Percentiles rank a stretch among this genome's conserved stretches.
phyloP scores from a whole-genome alignment of 2,113 vertebrate genomes.

The Tonatia bakeri region DNA sequence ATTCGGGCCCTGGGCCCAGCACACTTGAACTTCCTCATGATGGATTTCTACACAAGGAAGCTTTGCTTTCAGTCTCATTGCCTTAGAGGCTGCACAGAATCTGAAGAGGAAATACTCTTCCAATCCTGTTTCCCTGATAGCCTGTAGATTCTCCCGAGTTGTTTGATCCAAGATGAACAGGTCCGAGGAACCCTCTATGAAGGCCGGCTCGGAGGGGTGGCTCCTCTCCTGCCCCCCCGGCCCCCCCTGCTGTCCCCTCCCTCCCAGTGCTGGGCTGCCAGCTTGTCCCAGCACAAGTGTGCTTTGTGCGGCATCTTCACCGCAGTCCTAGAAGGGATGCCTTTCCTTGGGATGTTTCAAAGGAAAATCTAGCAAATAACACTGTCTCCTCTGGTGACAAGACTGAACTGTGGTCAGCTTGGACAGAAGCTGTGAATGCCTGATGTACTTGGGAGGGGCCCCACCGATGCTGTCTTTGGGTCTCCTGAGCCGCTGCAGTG shows the following conservation, averaged over 20 bases:
- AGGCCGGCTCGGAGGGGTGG: neutral
- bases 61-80: neutral
- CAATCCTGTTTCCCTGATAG: neutral
- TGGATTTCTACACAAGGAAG: slow-evolving; percentile 23
- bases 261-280: neutral
- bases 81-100: neutral
- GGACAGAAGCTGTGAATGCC: neutral
- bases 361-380: neutral
- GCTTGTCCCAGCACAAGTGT: slow-evolving; percentile 61
- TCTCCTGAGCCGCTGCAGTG: slow-evolving; percentile 11
- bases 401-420: neutral
- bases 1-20: too few relatives aligned
- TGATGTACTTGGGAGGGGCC: neutral
- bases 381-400: neutral
- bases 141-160: fast-evolving
- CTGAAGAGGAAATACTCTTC: neutral
- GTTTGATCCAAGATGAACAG: neutral
- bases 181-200: slow-evolving; percentile 37
- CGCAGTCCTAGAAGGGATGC: neutral
- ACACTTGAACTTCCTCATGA: neutral
- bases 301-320: slow-evolving; percentile 55
- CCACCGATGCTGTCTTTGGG: neutral
- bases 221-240: neutral
- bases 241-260: neutral
- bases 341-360: slow-evolving; percentile 42